A percentile compares a stretch with the other conserved stretches of the same genome.
Evolutionary conservation across 92 coral and sea anemone genomes (phyloP).

Genomic region (Zoanthus sociatus): DNA sequence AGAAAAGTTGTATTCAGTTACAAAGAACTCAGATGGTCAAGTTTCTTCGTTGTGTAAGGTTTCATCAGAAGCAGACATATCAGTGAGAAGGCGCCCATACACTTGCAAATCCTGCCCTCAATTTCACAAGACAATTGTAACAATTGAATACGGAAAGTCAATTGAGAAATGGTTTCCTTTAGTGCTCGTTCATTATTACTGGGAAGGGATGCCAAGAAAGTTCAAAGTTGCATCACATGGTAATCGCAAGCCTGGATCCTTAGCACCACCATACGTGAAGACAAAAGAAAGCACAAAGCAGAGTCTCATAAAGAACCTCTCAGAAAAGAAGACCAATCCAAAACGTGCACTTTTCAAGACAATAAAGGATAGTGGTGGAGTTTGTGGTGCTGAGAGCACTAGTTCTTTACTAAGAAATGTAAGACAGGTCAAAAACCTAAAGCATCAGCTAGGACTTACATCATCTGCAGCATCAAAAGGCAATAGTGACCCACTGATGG

Average conservation of each 20-base stretch:
- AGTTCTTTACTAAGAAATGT: constrained; percentile 55
- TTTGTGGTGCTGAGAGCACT: constrained; percentile 55
- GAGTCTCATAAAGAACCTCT: not conserved
- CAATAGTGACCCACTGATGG: constrained; percentile 60
- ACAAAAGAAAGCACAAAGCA: constrained; percentile 4
- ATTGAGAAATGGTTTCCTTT: not conserved
- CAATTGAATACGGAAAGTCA: constrained; percentile 50
- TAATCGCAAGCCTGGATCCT: constrained; percentile 6
- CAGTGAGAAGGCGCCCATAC: constrained; percentile 58
- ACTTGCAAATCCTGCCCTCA: constrained; percentile 51
- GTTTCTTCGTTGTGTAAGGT: constrained; percentile 43
- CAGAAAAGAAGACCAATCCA: constrained; percentile 29
- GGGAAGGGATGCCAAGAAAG: constrained; percentile 10
- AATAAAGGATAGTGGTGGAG: constrained; percentile 59
- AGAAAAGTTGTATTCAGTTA: constrained; percentile 48
- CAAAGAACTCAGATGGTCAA: constrained; percentile 50
- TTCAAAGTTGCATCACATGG: not conserved
- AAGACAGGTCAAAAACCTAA: constrained; percentile 40
- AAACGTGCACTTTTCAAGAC: constrained; percentile 59
- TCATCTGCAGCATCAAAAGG: constrained; percentile 35
- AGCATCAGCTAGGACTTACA: constrained; percentile 52
- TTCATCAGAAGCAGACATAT: constrained; percentile 48
- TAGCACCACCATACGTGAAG: not conserved
- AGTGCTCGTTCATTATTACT: constrained; percentile 7
- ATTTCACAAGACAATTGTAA: constrained; percentile 55